Evolutionary conservation across 2,113 vertebrate species (phyloP).

Genomic region (Apeltes quadracus): DNA sequence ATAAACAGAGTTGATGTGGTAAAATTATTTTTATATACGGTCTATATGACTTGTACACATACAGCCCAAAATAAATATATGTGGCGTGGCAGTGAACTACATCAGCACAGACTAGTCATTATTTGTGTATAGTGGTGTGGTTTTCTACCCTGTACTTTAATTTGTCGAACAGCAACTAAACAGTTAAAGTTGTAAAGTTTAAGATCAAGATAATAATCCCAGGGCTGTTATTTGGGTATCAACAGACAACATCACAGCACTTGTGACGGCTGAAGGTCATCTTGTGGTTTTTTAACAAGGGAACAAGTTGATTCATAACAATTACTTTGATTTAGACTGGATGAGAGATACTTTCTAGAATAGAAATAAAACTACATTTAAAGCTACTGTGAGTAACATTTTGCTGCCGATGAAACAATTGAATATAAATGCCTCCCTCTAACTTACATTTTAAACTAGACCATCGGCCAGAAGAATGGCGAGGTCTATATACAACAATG

Average conservation of each 20-base stretch:
- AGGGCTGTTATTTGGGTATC: neutral
- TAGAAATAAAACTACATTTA: neutral
- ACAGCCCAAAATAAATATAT: neutral
- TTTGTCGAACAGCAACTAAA: neutral
- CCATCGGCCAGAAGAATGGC: neutral
- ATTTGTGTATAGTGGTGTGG: neutral
- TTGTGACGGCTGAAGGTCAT: neutral
- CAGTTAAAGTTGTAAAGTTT: neutral
- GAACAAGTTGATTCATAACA: neutral
- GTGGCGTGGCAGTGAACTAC: neutral
- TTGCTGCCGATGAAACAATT: neutral
- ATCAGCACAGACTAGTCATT: neutral
- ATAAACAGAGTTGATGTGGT: neutral
- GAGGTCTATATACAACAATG: no score
- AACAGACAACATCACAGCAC: neutral
- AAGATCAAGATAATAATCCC: neutral
- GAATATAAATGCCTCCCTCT: neutral
- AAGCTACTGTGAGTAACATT: neutral
- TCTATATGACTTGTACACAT: neutral
- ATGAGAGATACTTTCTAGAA: neutral
- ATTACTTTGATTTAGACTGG: neutral
- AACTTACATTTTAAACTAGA: neutral
- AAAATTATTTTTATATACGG: neutral
- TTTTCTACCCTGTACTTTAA: neutral
- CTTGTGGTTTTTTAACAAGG: neutral